Conservation (phyloP, 2,888 invertebrate genomes). For the Macaria liturata region DNA sequence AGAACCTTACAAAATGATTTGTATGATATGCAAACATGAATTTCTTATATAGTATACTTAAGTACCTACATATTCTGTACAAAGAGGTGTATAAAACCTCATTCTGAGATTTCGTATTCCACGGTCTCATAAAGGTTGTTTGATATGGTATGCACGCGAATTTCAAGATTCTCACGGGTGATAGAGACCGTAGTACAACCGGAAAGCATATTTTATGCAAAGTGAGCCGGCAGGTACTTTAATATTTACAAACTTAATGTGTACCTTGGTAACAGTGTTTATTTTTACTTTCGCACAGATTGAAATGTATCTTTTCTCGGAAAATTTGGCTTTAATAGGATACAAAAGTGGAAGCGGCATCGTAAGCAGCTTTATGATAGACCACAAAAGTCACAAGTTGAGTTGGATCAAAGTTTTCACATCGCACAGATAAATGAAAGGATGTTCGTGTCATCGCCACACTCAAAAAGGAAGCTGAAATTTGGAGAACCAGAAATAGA, state of each 20-base stretch:
- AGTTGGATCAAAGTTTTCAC: slow-evolving; percentile 18
- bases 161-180: slow-evolving; percentile 27
- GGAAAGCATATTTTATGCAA: slow-evolving; percentile 47
- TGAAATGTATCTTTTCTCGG: background rate
- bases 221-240: slow-evolving; percentile 30
- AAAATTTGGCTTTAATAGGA: background rate
- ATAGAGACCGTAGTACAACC: slow-evolving; percentile 33
- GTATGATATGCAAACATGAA: too few species aligned
- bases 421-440: slow-evolving; percentile 23
- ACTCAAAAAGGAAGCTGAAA: slow-evolving; percentile 20
- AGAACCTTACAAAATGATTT: too few species aligned
- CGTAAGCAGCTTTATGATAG: slow-evolving; percentile 8
- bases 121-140: slow-evolving; percentile 7
- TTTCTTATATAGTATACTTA: too few species aligned
- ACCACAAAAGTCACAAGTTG: slow-evolving; percentile 19
- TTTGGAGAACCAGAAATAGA: slow-evolving; percentile 17
- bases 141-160: slow-evolving; percentile 19
- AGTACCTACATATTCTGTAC: too few species aligned
- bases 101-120: background rate
- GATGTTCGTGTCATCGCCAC: slow-evolving; percentile 21
- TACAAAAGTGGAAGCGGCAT: slow-evolving; percentile 3
- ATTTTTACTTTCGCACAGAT: background rate
- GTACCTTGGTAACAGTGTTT: background rate
- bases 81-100: too few species aligned
- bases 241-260: background rate